Evolutionary conservation across 2,888 invertebrate genomes (phyloP), one percentile per base, ranked within the genome.

Genomic region (Ctena decussata): DNA sequence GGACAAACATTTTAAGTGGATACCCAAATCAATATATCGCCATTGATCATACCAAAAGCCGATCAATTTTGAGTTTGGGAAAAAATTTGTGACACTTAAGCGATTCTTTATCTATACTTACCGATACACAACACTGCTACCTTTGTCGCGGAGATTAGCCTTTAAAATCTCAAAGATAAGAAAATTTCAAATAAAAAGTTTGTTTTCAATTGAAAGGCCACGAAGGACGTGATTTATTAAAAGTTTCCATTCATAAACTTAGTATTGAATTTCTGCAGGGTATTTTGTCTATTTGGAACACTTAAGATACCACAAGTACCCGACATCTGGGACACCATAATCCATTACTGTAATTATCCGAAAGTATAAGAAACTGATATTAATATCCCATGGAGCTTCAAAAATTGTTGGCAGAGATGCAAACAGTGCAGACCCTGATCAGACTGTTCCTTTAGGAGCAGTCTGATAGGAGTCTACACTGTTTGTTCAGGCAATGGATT

Each of bases 41-140:
- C 44, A 44, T 44, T 44, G 44, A 44, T 18, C 8, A 44, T 12
- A 53, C 24, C 24, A n/a, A 15, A 15, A 3, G n/a, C 12, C 21
- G 53, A 53, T 53, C 53, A 53, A 53, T 53, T 53, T 53, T 53
- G 3, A 53, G 12, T 18, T 53, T 53, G 53, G n/a, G 53, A 15
- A 53, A 53, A 53, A 53, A 53, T n/a, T 53, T 53, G 53, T 53
- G 53, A 53, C 53, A 53, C 53, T 60, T 60, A 60, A 60, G 27
- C 18, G 30, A 6, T 60, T 24, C 60, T 60, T 60, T 27, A 60
- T 60, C 24, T 24, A 8, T 21, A 30, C 60, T 27, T 60, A 60
- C 27, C 30, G 30, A 60, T 60, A 60, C 60, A 60, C 30, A 60
- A 60, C 21, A 27, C 60, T 21, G 11, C 2, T 30, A 18, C 3